Conservation (phyloP, 2,113 vertebrate genomes). For the Rhinoptilus africanus region DNA sequence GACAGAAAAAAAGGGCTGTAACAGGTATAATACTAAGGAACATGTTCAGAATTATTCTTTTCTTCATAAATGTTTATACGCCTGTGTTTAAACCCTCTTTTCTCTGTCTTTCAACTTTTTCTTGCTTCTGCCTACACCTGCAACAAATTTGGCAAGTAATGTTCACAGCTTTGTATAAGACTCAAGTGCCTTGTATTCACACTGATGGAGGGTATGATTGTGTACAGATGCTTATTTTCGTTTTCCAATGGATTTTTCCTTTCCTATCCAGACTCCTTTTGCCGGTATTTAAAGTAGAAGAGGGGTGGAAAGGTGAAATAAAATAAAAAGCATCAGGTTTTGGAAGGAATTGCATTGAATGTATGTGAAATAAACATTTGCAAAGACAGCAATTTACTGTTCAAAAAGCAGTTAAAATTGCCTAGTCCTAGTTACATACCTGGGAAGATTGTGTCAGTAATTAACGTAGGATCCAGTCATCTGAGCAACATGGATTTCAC, state of each 20-base stretch:
- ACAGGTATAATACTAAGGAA: background rate
- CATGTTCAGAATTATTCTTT: background rate
- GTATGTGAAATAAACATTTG: background rate
- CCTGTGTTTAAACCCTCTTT: background rate
- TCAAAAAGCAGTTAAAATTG: conserved; percentile 38
- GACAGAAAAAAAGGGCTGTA: background rate
- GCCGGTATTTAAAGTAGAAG: background rate
- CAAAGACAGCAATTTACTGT: conserved; percentile 44
- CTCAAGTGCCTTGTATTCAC: conserved; percentile 11
- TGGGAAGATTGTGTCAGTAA: background rate
- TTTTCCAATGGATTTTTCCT: conserved; percentile 7
- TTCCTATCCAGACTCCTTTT: background rate
- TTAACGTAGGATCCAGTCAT: background rate
- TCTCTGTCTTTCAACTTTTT: background rate
- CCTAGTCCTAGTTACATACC: background rate
- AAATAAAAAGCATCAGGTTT: background rate
- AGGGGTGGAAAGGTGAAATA: conserved; percentile 23
- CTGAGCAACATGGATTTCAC: background rate
- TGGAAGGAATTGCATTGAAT: background rate
- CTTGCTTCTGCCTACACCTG: conserved; percentile 40
- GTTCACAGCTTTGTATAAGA: conserved; percentile 35
- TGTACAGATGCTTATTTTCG: conserved; percentile 24
- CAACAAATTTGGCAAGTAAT: conserved; percentile 19
- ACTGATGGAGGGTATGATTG: background rate
- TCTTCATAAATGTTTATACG: background rate